phyloP scores from a whole-genome alignment of 2,113 vertebrate genomes.

The Pseudolaguvia tuberculata region DNA sequence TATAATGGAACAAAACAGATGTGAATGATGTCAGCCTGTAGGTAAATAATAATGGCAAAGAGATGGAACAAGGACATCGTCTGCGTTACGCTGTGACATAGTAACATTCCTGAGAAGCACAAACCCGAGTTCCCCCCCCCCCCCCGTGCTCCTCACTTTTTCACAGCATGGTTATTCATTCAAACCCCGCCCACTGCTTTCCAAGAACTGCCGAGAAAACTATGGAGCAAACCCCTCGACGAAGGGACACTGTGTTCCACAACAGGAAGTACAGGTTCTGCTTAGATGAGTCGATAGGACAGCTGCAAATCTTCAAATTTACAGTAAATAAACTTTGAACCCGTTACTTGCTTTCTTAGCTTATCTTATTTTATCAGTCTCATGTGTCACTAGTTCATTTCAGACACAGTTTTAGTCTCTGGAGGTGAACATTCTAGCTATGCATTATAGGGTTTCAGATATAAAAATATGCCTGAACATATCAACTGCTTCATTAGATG shows the following conservation, averaged over 20 bases:
- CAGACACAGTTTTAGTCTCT: no score
- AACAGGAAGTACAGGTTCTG: slow-evolving; percentile 45
- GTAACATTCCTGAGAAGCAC: slow-evolving; percentile 45
- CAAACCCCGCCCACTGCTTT: slow-evolving; percentile 13
- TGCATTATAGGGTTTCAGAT: not conserved
- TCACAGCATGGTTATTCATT: slow-evolving; percentile 29
- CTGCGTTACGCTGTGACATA: not conserved
- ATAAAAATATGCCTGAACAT: not conserved
- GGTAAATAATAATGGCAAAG: not conserved
- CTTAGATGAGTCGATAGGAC: slow-evolving; percentile 13
- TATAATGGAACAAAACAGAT: slow-evolving; percentile 10
- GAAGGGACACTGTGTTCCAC: slow-evolving; percentile 54
- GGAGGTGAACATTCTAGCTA: not conserved
- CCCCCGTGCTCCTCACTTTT: not conserved
- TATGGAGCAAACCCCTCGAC: slow-evolving; percentile 33
- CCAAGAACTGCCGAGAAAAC: slow-evolving; percentile 37
- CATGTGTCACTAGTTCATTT: not conserved
- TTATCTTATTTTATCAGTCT: not conserved
- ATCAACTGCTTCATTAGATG: slow-evolving; percentile 16
- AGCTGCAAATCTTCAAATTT: not conserved
- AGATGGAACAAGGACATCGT: not conserved
- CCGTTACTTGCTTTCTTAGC: not conserved
- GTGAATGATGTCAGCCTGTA: not conserved
- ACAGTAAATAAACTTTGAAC: slow-evolving; percentile 43
- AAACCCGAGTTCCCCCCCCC: not conserved